Conservation (phyloP, 2,113 vertebrate species). For the Tychaedon coryphoeus region DNA sequence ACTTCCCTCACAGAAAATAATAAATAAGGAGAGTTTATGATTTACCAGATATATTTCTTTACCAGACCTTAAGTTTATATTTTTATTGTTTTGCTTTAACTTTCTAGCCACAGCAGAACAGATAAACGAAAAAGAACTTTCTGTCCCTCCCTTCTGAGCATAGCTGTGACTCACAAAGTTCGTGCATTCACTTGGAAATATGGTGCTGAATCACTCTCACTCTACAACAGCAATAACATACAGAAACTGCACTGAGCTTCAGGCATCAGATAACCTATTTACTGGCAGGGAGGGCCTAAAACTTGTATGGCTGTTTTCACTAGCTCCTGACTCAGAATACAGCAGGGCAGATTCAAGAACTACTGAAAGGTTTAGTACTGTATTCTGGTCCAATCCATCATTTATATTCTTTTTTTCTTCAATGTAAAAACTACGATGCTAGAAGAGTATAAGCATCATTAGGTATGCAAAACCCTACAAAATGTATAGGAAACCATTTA, state of each 20-base stretch:
- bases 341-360: background rate
- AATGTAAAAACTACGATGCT: background rate
- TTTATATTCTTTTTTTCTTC: background rate
- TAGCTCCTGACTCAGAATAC: background rate
- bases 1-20: background rate
- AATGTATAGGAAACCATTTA: background rate
- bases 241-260: background rate
- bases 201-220: background rate
- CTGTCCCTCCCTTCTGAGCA: background rate
- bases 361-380: background rate
- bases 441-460: background rate
- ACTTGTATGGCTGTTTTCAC: background rate
- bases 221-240: background rate
- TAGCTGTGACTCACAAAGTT: conserved; percentile 7
- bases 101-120: background rate
- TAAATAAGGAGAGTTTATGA: background rate
- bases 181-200: background rate
- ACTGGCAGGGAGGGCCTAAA: background rate
- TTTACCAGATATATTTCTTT: background rate
- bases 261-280: conserved; percentile 13
- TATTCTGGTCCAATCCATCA: background rate
- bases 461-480: background rate
- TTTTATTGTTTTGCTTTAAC: background rate
- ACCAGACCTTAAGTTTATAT: background rate
- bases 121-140: background rate